Percentiles rank a stretch among this genome's conserved stretches.
These are phyloP conservation scores for Agonopterix arenella DNA, from an alignment of 2,888 invertebrate species.

Conservation along the genomic window DNA sequence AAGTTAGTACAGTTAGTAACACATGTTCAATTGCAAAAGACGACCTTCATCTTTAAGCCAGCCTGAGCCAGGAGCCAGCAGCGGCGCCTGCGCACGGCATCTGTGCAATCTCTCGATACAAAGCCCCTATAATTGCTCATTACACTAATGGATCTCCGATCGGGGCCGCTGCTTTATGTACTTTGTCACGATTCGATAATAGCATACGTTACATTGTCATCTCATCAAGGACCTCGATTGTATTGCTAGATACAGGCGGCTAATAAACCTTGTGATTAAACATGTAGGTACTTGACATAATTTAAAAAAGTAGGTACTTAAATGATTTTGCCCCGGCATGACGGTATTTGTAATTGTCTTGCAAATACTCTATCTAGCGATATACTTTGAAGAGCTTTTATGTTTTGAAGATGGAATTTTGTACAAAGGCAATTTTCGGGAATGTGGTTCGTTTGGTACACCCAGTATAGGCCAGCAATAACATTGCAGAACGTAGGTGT, in stretches of 20 bases:
- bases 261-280: neutral
- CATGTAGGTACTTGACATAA: neutral
- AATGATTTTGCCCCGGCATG: neutral
- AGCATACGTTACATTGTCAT: conserved; percentile 9
- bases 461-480: no score
- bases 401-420: no score
- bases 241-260: neutral
- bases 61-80: neutral
- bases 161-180: conserved; percentile 32
- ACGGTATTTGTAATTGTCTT: no score
- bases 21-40: conserved; percentile 36
- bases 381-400: no score
- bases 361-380: no score
- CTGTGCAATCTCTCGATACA: conserved; percentile 21
- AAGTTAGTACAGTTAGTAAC: conserved; percentile 3
- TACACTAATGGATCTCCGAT: conserved; percentile 58
- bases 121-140: conserved; percentile 56
- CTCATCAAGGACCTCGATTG: neutral
- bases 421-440: no score
- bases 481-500: no score
- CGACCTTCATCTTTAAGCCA: conserved; percentile 39
- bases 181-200: conserved; percentile 51
- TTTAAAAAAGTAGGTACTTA: neutral
- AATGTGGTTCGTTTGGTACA: no score
- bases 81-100: conserved; percentile 6